Percentiles rank a stretch among this genome's conserved stretches.
phyloP scores from a whole-genome alignment of 2,113 vertebrate genomes.

The Callithrix jacchus region DNA sequence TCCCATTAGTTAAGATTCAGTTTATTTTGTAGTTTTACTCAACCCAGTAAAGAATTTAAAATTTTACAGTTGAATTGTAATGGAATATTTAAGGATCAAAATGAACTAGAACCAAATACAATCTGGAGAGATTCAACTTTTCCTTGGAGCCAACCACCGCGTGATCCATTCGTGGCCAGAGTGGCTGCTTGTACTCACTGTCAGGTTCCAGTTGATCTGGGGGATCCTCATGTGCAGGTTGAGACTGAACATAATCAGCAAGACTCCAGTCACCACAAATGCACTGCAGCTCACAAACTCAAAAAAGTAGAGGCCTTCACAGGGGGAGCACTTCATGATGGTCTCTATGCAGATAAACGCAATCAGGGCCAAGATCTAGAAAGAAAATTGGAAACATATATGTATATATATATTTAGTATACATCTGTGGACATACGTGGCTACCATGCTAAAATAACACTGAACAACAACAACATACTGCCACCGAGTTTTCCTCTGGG shows the following conservation, averaged over 20 bases:
- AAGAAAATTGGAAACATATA: constrained; percentile 72
- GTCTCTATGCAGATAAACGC: constrained; percentile 98
- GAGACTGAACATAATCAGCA: constrained; percentile 94
- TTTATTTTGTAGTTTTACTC: neutral
- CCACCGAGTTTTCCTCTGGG: neutral
- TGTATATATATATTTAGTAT: neutral
- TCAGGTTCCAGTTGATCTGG: constrained; percentile 97
- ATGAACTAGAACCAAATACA: neutral
- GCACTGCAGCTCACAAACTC: constrained; percentile 99
- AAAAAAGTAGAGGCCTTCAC: constrained; percentile 97
- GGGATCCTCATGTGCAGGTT: constrained; percentile 94
- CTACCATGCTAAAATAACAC: neutral
- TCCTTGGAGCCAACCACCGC: neutral
- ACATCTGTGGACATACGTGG: neutral
- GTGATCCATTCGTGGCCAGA: neutral
- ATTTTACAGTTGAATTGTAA: neutral
- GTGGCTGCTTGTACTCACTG: constrained; percentile 84
- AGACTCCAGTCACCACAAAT: constrained; percentile 93
- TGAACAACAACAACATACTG: neutral
- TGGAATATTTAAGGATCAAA: neutral
- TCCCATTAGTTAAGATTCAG: constrained; percentile 5
- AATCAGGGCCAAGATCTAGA: constrained; percentile 91
- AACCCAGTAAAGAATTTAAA: neutral
- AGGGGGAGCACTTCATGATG: constrained; percentile 95
- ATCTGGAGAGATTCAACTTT: neutral